These are phyloP conservation scores for Squalus acanthias DNA, from an alignment of 2,797 vertebrate species.

Conservation along the genomic window DNA sequence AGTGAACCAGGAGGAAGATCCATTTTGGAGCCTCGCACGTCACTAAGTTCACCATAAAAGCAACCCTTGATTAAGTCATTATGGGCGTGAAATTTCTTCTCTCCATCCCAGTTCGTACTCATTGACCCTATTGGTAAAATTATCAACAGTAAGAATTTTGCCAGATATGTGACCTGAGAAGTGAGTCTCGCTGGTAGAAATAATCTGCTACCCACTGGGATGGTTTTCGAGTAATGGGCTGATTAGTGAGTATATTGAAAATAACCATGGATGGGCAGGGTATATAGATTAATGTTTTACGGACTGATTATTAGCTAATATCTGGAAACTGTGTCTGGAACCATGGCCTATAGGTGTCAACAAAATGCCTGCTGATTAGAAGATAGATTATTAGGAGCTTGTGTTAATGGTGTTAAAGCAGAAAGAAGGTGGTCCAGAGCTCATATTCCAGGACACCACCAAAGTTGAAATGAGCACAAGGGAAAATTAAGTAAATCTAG, in stretches of 20 bases:
- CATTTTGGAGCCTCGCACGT: background rate
- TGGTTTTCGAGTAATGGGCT: background rate
- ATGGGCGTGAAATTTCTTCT: background rate
- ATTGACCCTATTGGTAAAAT: slow-evolving; percentile 10
- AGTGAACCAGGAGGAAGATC: background rate
- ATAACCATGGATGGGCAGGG: background rate
- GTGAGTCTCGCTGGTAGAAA: background rate
- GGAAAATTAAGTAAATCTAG: background rate
- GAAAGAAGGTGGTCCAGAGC: background rate
- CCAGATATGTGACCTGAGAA: background rate
- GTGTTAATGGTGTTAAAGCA: background rate
- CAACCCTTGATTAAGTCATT: background rate
- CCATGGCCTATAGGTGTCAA: background rate
- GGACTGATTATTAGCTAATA: background rate
- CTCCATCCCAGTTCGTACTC: background rate
- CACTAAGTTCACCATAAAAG: background rate
- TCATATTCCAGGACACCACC: background rate
- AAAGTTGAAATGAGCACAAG: background rate
- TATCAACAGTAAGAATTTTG: background rate
- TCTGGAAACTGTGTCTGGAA: background rate
- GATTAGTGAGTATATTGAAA: background rate
- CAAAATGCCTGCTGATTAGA: background rate
- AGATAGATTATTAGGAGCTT: background rate
- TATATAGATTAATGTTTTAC: background rate
- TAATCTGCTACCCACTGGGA: background rate